These are phyloP conservation scores for Bergia sp. DNA, from an alignment of 92 coral and sea anemone genomes.

Conservation along the genomic window DNA sequence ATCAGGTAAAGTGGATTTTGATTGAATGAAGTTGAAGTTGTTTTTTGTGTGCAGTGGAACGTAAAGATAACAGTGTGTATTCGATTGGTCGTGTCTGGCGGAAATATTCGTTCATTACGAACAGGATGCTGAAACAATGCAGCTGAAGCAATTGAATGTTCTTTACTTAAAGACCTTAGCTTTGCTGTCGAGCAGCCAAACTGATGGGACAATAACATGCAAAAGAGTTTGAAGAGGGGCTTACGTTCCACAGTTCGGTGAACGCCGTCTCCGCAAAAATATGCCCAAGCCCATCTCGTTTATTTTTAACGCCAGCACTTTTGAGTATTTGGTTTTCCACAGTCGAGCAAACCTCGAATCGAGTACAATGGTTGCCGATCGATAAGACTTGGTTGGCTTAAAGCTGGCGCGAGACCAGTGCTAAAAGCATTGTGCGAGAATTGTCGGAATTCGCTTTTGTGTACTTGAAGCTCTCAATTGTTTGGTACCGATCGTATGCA, in stretches of 20 bases:
- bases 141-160: slow-evolving; percentile 16
- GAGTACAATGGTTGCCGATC: neutral
- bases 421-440: slow-evolving; percentile 20
- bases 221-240: slow-evolving; percentile 3
- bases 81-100: slow-evolving; percentile 32
- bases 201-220: neutral
- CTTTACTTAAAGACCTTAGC: slow-evolving; percentile 22
- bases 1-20: slow-evolving; percentile 58
- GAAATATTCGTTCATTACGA: slow-evolving; percentile 21
- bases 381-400: neutral
- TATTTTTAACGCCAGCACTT: slow-evolving; percentile 15
- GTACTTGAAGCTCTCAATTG: slow-evolving; percentile 12
- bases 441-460: neutral
- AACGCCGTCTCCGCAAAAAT: neutral
- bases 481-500: slow-evolving; percentile 13
- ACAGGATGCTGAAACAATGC: slow-evolving; percentile 42
- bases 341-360: slow-evolving; percentile 22
- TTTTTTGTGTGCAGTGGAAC: slow-evolving; percentile 41
- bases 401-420: slow-evolving; percentile 8
- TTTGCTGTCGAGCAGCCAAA: slow-evolving; percentile 3
- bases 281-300: neutral
- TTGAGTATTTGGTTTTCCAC: slow-evolving; percentile 1
- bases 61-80: slow-evolving; percentile 11
- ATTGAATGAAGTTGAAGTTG: neutral
- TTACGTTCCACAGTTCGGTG: neutral